Conservation (phyloP, 30 jellyfish, hydroid and myxozoan species). For the Pelagia noctiluca region DNA sequence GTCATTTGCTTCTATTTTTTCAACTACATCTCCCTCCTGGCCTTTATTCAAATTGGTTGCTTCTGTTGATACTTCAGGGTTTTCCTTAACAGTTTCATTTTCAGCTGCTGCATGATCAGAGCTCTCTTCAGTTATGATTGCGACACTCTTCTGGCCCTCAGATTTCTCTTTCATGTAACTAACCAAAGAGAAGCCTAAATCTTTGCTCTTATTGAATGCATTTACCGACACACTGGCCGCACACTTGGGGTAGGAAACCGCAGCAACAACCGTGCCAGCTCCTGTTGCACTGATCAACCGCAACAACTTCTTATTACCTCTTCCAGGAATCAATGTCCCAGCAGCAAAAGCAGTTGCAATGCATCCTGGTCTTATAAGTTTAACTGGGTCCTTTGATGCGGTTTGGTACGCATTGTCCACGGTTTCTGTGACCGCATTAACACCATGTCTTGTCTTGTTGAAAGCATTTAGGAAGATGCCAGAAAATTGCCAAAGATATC, state of each 20-base stretch:
- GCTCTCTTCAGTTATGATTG: neutral
- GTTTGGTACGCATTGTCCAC: constrained; percentile 19
- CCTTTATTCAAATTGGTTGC: too few species aligned
- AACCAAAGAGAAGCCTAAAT: constrained; percentile 23
- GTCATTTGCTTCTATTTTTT: constrained; percentile 3
- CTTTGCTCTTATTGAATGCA: constrained; percentile 28
- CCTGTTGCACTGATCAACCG: constrained; percentile 48
- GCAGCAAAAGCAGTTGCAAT: constrained; percentile 41
- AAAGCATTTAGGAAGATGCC: constrained; percentile 14
- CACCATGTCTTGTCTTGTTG: neutral
- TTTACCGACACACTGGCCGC: constrained; percentile 13
- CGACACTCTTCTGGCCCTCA: constrained; percentile 6
- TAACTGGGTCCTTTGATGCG: constrained; percentile 49
- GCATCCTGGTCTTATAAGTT: constrained; percentile 50
- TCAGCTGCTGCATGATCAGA: neutral
- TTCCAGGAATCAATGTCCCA: constrained; percentile 63
- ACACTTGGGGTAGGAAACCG: constrained; percentile 61
- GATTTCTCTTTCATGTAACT: constrained; percentile 4
- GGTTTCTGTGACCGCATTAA: constrained; percentile 20
- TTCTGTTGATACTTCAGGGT: too few species aligned
- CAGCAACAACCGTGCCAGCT: constrained; percentile 56
- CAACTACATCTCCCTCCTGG: neutral
- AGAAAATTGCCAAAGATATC: constrained; percentile 32
- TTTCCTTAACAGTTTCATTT: neutral
- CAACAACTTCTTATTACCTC: constrained; percentile 55